Evolutionary conservation across 2,113 vertebrate genomes (phyloP).

Genomic region (Dipodomys ordii): DNA sequence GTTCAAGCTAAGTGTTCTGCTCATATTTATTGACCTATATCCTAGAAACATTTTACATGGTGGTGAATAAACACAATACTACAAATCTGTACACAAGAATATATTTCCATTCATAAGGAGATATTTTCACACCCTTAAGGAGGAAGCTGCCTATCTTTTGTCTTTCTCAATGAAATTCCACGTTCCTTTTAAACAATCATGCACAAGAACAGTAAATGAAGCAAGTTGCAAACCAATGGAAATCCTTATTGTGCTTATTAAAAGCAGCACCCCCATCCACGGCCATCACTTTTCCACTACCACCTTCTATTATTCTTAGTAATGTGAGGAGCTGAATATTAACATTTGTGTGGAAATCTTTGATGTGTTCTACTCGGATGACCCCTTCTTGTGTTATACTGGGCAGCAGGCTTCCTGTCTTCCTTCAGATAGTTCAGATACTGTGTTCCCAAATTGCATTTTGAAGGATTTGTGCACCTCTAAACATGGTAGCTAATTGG

Average conservation of each 20-base stretch:
- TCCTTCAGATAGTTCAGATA: conserved; percentile 33
- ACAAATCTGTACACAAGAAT: conserved; percentile 51
- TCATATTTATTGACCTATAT: conserved; percentile 63
- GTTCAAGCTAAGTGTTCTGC: conserved; percentile 42
- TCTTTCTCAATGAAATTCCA: conserved; percentile 32
- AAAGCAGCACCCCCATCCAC: not conserved
- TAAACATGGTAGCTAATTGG: conserved; percentile 48
- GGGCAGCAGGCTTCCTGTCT: conserved; percentile 39
- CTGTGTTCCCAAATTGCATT: conserved; percentile 44
- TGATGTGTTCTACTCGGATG: not conserved
- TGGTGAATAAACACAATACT: conserved; percentile 42
- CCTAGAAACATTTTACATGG: conserved; percentile 26
- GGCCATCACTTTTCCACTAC: not conserved
- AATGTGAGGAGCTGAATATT: not conserved
- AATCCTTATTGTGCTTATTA: conserved; percentile 37
- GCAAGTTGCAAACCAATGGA: conserved; percentile 18
- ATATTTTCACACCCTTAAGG: conserved; percentile 15
- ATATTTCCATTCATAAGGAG: conserved; percentile 55
- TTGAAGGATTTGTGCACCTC: conserved; percentile 58
- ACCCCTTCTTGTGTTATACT: not conserved
- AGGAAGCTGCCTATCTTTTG: conserved; percentile 29
- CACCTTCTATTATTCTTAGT: not conserved
- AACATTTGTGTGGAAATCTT: not conserved
- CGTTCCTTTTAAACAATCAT: conserved; percentile 8
- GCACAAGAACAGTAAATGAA: conserved; percentile 42